Evolutionary conservation across 2,888 invertebrate species (phyloP).

Genomic region (Perithous albicinctus): DNA sequence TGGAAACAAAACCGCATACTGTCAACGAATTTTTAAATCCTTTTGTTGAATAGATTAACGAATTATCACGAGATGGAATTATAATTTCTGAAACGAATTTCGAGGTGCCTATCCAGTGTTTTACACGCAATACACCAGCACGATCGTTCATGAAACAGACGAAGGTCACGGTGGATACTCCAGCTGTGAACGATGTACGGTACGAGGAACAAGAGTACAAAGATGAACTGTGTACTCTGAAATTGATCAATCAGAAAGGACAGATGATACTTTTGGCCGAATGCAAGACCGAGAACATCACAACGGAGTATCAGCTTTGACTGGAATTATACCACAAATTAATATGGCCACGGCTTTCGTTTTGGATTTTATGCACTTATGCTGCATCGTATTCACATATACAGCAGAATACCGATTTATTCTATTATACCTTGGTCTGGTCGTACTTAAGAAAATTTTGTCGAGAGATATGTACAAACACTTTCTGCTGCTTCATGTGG

Average conservation of each 20-base stretch:
- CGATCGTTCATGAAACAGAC: no score
- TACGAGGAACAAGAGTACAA: no score
- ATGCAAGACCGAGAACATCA: conserved; percentile 59
- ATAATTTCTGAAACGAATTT: no score
- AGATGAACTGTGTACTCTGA: no score
- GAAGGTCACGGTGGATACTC: no score
- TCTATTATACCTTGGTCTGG: conserved; percentile 71
- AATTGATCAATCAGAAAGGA: conserved; percentile 39
- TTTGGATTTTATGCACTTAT: conserved; percentile 63
- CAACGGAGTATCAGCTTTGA: conserved; percentile 40
- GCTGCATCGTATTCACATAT: conserved; percentile 50
- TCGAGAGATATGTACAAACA: conserved; percentile 65
- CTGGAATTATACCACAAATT: conserved; percentile 38
- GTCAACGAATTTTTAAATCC: conserved; percentile 53
- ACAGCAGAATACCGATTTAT: conserved; percentile 70
- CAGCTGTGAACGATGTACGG: no score
- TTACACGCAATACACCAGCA: no score
- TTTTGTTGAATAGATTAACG: conserved; percentile 36
- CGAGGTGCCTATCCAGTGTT: no score
- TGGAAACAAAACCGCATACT: conserved; percentile 52
- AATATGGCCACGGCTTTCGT: conserved; percentile 49
- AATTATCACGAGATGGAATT: no score
- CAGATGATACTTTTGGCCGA: conserved; percentile 56
- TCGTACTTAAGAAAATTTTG: conserved; percentile 66
- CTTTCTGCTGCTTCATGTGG: conserved; percentile 69